Evolutionary conservation across 1,140 invertebrate species (phyloP), one percentile per base, ranked within the genome.

Genomic region (Acromyrmex heyeri): DNA sequence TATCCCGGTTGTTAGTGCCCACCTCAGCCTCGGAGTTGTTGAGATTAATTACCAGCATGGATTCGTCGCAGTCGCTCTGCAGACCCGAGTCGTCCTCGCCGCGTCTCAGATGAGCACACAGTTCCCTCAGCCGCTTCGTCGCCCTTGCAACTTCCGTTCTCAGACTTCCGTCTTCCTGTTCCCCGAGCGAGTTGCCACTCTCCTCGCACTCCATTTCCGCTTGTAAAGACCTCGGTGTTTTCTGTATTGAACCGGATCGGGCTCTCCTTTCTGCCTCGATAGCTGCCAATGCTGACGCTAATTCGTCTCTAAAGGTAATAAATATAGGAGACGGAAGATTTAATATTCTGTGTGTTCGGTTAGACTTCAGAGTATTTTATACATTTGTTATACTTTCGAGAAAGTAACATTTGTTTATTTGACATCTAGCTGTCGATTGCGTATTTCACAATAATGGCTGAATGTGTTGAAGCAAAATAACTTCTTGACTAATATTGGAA

Each of bases 181-280:
- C 96, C 38, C 95, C 95, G 44, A 96, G 93, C 69, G 95, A 96
- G 79, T 92, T 93, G 86, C 92, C 93, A 73, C 95, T 95, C 86
- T 96, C 96, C 86, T 97, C 97, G 76, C 97, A 96, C 92, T 97
- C 97, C 97, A 98, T 97, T 95, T 97, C 97, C 86, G 97, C 97
- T 89, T 97, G 96, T 79, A 97, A 94, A 44, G 97, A 97, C 79
- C 96, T 93, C n/a, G 95, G 94, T 50, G 94, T 91, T 72, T 91
- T 94, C 67, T 93, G 94, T 91, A 94, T 94, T 85, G 94, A 94
- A 77, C 92, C 91, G 16, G 94, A 94, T 91, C 94, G 92, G 6
- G 76, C 87, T 83, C 93, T 89, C 72, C 93, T 92, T 61, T 93
- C 91, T 16, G 85, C 76, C 82, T 95, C 94, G 65, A 95, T 94